A percentile compares a stretch with the other conserved stretches of the same genome.
These are phyloP conservation scores for Nannoperca obscura DNA, from an alignment of 2,797 vertebrate genomes.

Conservation along the genomic window DNA sequence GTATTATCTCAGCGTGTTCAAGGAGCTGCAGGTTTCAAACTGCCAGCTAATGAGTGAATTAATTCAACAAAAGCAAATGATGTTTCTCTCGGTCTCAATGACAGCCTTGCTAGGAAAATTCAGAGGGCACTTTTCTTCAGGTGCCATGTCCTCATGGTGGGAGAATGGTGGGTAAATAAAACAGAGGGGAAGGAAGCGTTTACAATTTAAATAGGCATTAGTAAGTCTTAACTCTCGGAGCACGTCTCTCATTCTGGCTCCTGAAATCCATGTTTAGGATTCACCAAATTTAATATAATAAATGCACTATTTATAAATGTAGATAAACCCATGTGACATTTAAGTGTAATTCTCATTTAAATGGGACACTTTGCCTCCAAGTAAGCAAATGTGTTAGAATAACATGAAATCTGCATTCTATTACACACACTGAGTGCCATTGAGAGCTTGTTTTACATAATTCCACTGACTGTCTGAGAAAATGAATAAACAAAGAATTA, in stretches of 20 bases:
- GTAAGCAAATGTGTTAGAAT: constrained; percentile 80
- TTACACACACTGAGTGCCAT: constrained; percentile 65
- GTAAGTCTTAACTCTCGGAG: constrained; percentile 77
- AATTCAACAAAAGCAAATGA: constrained; percentile 80
- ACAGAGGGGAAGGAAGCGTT: constrained; percentile 61
- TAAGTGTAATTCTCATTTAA: constrained; percentile 81
- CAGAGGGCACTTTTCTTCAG: constrained; percentile 74
- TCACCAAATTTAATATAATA: constrained; percentile 72
- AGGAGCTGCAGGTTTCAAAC: constrained; percentile 77
- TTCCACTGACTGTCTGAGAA: constrained; percentile 78
- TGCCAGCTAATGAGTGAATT: constrained; percentile 82
- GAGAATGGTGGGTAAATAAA: constrained; percentile 65
- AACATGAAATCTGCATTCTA: constrained; percentile 76
- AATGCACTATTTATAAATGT: constrained; percentile 77
- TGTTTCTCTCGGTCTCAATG: constrained; percentile 68
- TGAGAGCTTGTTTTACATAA: constrained; percentile 82
- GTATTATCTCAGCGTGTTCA: constrained; percentile 76
- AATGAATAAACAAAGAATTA: constrained; percentile 85
- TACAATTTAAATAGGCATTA: constrained; percentile 79
- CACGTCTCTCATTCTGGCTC: constrained; percentile 52
- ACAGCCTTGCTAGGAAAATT: constrained; percentile 44
- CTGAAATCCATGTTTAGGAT: constrained; percentile 69
- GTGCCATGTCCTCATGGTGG: constrained; percentile 67
- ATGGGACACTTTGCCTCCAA: constrained; percentile 80
- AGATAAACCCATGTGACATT: constrained; percentile 82